Conservation (phyloP, 1,140 invertebrate species). For the Goniozus legneri region DNA sequence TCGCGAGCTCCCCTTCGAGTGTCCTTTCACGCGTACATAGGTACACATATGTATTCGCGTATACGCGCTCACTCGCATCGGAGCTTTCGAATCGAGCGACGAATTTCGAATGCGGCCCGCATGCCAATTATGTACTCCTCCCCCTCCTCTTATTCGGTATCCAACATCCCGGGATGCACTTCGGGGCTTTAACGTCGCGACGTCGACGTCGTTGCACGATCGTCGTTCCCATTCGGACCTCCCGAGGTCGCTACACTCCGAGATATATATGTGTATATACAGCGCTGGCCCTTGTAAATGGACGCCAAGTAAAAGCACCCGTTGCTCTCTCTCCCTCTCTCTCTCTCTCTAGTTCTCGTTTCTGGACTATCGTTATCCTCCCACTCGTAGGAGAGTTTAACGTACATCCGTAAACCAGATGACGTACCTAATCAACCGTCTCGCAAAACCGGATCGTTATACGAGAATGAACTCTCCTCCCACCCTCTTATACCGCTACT, state of each 20-base stretch:
- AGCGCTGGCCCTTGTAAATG: too few relatives aligned
- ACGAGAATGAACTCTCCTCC: neutral
- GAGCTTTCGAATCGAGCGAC: too few relatives aligned
- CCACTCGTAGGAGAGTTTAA: too few relatives aligned
- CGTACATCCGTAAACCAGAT: conserved; percentile 33
- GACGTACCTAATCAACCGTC: conserved; percentile 37
- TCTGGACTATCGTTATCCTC: too few relatives aligned
- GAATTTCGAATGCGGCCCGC: conserved; percentile 21
- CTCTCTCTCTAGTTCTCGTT: conserved; percentile 22
- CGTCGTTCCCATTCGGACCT: too few relatives aligned
- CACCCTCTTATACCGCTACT: neutral
- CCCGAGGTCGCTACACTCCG: too few relatives aligned
- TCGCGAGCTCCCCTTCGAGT: too few relatives aligned
- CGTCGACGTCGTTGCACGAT: conserved; percentile 1
- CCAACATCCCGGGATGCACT: conserved; percentile 12
- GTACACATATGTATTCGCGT: too few relatives aligned
- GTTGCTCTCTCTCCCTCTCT: conserved; percentile 14
- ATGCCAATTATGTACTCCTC: conserved; percentile 16
- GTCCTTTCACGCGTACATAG: too few relatives aligned
- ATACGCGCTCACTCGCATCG: too few relatives aligned
- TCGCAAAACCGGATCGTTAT: conserved; percentile 17
- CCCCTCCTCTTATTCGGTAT: too few relatives aligned
- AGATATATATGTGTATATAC: too few relatives aligned
- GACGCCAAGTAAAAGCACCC: conserved; percentile 15
- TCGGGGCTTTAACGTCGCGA: conserved; percentile 12